Evolutionary conservation across 2,797 vertebrate genomes (phyloP).

Genomic region (Sylvilagus floridanus): DNA sequence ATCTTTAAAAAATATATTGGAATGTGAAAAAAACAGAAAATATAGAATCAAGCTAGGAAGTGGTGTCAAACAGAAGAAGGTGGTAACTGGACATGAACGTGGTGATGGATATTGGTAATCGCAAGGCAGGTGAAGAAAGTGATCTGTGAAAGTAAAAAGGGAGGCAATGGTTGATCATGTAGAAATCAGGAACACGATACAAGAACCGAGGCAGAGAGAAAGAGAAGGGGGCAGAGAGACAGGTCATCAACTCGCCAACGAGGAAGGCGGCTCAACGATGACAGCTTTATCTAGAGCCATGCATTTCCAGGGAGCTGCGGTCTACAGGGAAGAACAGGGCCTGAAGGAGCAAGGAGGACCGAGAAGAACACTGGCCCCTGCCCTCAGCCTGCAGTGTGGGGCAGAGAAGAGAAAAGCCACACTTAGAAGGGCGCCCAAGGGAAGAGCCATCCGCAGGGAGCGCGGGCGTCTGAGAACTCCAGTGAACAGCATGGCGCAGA

Average conservation of each 20-base stretch:
- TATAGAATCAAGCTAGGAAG: not conserved
- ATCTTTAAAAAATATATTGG: no score
- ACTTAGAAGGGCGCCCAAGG: not conserved
- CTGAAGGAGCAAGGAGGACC: not conserved
- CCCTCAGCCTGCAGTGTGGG: not conserved
- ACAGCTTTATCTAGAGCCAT: not conserved
- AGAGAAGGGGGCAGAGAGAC: not conserved
- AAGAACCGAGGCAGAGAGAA: not conserved
- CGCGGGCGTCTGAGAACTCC: not conserved
- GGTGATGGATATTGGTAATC: not conserved
- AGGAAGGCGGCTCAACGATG: not conserved
- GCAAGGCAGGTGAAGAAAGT: not conserved
- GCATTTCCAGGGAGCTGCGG: not conserved
- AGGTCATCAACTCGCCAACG: not conserved
- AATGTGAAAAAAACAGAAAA: not conserved
- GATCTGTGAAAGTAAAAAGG: conserved; percentile 1
- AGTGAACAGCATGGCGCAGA: not conserved
- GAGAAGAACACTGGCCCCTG: not conserved
- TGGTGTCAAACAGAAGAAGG: not conserved
- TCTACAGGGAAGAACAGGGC: not conserved
- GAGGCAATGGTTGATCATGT: not conserved
- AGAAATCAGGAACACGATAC: not conserved
- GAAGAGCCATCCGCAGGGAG: not conserved
- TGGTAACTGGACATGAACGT: not conserved
- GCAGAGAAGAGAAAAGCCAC: not conserved